phyloP scores from a whole-genome alignment of 2,888 invertebrate genomes.

The Luperina testacea region DNA sequence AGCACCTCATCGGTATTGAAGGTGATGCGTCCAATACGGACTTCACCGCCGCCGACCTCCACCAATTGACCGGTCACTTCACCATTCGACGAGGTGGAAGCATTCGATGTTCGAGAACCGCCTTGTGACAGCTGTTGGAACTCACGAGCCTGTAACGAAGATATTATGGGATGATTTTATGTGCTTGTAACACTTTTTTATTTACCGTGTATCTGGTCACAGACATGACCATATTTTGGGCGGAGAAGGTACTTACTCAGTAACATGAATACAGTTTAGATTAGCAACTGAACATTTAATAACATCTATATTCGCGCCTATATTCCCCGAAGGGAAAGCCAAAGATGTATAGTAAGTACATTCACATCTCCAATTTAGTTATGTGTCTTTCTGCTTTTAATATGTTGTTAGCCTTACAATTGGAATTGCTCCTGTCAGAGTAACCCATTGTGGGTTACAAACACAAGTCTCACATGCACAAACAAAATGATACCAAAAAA shows the following conservation, averaged over 20 bases:
- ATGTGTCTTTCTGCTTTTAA: background rate
- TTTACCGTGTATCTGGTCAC: background rate
- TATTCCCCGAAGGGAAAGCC: background rate
- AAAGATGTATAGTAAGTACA: background rate
- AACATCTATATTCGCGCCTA: background rate
- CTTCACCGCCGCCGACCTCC: slow-evolving; percentile 92
- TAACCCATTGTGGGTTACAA: background rate
- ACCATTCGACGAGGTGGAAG: slow-evolving; percentile 81
- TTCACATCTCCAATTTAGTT: background rate
- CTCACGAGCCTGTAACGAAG: slow-evolving; percentile 89
- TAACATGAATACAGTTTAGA: background rate
- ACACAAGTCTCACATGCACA: background rate
- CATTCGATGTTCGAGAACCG: slow-evolving; percentile 87
- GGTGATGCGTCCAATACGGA: slow-evolving; percentile 96
- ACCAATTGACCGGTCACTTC: slow-evolving; percentile 90
- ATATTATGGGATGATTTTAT: background rate
- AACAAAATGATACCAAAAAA: background rate
- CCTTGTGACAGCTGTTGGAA: slow-evolving; percentile 92
- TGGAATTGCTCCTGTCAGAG: background rate
- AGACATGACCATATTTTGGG: background rate
- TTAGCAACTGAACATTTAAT: background rate
- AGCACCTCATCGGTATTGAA: slow-evolving; percentile 96
- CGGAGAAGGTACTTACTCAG: background rate
- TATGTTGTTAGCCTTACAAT: background rate
- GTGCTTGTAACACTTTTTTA: background rate